Percentiles rank a stretch among this genome's conserved stretches.
Conservation (phyloP, 1,140 invertebrate species). For the Drosophila bipectinata region DNA sequence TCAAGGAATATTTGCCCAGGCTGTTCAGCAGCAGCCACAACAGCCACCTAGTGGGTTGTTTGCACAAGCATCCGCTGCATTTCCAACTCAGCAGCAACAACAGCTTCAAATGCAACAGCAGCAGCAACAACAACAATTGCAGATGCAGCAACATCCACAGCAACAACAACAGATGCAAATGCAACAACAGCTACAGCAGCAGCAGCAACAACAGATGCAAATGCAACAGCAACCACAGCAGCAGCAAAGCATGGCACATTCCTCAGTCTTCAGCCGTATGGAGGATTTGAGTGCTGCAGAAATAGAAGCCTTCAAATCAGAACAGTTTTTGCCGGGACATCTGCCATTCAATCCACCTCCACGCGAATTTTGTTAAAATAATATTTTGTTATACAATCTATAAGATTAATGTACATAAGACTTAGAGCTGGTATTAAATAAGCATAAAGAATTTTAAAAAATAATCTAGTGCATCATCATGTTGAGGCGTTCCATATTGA, state of each 20-base stretch:
- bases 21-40: constrained; percentile 3
- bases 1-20: constrained; percentile 9
- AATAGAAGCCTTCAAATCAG: constrained; percentile 76
- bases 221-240: constrained; percentile 7
- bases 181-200: constrained; percentile 3
- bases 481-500: constrained; percentile 86
- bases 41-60: too few relatives aligned
- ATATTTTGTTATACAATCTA: neutral
- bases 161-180: constrained; percentile 11
- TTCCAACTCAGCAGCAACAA: constrained; percentile 13
- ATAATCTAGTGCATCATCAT: constrained; percentile 85
- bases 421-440: constrained; percentile 10
- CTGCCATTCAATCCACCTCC: constrained; percentile 75
- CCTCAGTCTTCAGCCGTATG: constrained; percentile 58
- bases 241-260: neutral
- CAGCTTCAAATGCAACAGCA: constrained; percentile 22
- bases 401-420: constrained; percentile 20
- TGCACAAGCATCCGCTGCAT: too few relatives aligned
- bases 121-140: constrained; percentile 25
- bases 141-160: constrained; percentile 23
- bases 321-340: constrained; percentile 58
- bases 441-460: neutral
- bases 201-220: constrained; percentile 11
- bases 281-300: constrained; percentile 65
- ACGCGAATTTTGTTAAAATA: constrained; percentile 59